phyloP scores from a whole-genome alignment of 2,113 vertebrate genomes.

The Chroicocephalus ridibundus region DNA sequence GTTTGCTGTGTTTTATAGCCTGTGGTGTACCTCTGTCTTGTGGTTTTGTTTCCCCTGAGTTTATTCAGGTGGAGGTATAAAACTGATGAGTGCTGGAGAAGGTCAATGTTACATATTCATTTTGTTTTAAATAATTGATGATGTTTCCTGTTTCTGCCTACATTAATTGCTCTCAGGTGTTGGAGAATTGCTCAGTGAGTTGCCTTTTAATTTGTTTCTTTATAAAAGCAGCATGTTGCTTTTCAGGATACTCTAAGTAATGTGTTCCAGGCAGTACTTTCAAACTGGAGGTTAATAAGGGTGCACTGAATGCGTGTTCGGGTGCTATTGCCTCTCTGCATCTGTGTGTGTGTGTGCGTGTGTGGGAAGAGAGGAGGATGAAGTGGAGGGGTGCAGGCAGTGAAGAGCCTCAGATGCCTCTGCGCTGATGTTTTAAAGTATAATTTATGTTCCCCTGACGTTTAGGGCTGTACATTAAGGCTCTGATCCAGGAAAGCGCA shows the following conservation, averaged over 20 bases:
- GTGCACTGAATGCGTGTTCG: not conserved
- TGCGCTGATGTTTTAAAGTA: not conserved
- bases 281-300: slow-evolving; percentile 63
- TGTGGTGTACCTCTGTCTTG: not conserved
- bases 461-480: not conserved
- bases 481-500: not conserved
- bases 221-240: slow-evolving; percentile 35
- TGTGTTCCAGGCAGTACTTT: not conserved
- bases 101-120: slow-evolving; percentile 74
- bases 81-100: slow-evolving; percentile 64
- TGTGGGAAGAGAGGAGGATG: not conserved
- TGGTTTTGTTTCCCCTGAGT: slow-evolving; percentile 42
- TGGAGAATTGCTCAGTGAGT: slow-evolving; percentile 61
- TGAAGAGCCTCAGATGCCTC: not conserved
- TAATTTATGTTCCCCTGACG: not conserved
- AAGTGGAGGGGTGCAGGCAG: not conserved
- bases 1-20: not conserved
- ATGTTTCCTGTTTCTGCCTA: slow-evolving; percentile 70
- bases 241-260: slow-evolving; percentile 42
- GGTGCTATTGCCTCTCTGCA: not conserved
- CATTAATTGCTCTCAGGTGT: slow-evolving; percentile 78
- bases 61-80: slow-evolving; percentile 64
- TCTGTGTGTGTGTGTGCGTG: no score
- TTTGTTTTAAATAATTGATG: slow-evolving; percentile 79
- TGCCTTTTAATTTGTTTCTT: slow-evolving; percentile 69